Percentiles rank a stretch among this genome's conserved stretches.
Evolutionary conservation across 2,888 invertebrate species (phyloP).

Genomic region (Mythimna lalbum): DNA sequence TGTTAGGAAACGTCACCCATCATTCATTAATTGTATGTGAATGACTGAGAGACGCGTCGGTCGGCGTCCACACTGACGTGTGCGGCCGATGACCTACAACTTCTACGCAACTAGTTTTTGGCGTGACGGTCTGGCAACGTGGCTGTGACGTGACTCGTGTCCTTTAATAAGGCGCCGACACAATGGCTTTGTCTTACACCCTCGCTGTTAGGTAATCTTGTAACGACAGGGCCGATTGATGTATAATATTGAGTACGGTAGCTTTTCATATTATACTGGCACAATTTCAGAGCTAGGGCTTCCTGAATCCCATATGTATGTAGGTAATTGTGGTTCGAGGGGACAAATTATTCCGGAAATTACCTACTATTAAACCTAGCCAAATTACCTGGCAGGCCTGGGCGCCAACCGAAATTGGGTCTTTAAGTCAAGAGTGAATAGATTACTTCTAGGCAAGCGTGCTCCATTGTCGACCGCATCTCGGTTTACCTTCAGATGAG

Average conservation of each 20-base stretch:
- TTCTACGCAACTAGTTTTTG: not conserved
- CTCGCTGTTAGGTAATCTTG: conserved; percentile 5
- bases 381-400: not conserved
- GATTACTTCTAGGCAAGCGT: no score
- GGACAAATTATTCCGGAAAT: conserved; percentile 5
- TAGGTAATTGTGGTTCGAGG: not conserved
- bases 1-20: not conserved
- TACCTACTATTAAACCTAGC: not conserved
- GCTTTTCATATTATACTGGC: not conserved
- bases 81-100: not conserved
- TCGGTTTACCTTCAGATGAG: not conserved
- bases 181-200: not conserved
- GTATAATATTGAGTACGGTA: not conserved
- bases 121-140: not conserved
- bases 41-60: not conserved
- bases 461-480: not conserved
- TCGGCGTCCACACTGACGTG: not conserved
- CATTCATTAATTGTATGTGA: not conserved
- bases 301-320: not conserved
- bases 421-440: not conserved
- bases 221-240: conserved; percentile 7
- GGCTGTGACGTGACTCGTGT: not conserved
- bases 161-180: not conserved
- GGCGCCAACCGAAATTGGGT: not conserved
- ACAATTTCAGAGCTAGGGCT: not conserved